A percentile compares a stretch with the other conserved stretches of the same genome.
Evolutionary conservation across 2,797 vertebrate species (phyloP).

Genomic region (Caiman crocodilus): DNA sequence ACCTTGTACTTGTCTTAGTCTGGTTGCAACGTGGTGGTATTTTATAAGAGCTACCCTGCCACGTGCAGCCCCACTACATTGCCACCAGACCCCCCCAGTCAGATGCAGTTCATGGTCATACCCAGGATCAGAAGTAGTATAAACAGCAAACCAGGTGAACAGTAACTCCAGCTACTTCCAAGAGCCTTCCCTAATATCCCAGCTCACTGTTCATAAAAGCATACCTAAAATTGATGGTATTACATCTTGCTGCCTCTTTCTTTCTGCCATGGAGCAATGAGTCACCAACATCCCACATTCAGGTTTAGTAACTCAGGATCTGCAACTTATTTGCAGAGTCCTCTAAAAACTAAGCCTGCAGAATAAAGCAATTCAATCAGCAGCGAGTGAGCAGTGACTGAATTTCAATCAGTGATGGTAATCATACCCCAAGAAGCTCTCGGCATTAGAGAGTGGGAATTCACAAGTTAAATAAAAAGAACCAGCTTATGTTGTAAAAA

Average conservation of each 20-base stretch:
- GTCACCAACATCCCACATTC: neutral
- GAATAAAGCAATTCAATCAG: neutral
- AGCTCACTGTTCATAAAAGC: neutral
- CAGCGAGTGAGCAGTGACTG: neutral
- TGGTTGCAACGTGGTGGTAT: no score
- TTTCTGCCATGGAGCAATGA: neutral
- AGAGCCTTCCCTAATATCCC: neutral
- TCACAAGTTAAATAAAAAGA: neutral
- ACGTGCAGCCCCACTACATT: no score
- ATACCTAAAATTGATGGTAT: neutral
- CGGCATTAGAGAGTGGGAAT: neutral
- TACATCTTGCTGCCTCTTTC: neutral
- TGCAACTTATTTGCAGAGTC: neutral
- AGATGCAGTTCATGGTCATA: neutral
- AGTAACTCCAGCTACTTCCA: neutral
- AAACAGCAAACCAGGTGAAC: fast-evolving
- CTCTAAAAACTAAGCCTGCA: neutral
- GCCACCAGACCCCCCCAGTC: no score
- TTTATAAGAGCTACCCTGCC: no score
- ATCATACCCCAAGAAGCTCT: conserved; percentile 10
- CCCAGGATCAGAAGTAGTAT: neutral
- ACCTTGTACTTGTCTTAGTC: no score
- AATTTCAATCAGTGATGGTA: neutral
- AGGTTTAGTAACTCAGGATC: neutral
- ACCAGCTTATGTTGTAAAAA: neutral